Evolutionary conservation across 92 coral and sea anemone genomes (phyloP), one percentile per base, ranked within the genome.

Genomic region (Phenganax marumi): DNA sequence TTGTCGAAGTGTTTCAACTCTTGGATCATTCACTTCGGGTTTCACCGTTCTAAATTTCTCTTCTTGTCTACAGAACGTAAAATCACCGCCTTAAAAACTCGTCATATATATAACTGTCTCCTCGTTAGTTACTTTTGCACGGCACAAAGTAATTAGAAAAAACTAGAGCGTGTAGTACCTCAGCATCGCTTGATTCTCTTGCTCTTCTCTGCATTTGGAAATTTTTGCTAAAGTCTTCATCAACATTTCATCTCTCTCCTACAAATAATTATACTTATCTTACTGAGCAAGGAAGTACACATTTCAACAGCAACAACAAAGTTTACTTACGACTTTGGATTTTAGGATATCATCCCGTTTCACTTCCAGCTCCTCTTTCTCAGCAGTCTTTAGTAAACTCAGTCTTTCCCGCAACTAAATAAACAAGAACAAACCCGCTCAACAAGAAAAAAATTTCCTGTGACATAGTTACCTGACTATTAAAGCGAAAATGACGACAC

Each of bases 141-240:
- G 51, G 19, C 49, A 70, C 21, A 63, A 63, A 10, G 22, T 63
- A 18, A 16, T 18, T 18, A 18, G 21, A 21, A 50, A 21, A 50
- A 33, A 33, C 43, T 33, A 33, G 43, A 33, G 3, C 5, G 2
- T 33, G 43, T 33, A 33, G 5, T 33, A 96, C 99, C 90, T 89
- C 70, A 92, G 26, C n/a, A 91, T 93, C 12, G 99, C 93, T 68
- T 85, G 85, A 21, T 80, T 89, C 48, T 97, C 97, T 53, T 92
- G 90, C 75, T 89, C 93, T 18, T 92, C 97, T 75, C 99, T 90
- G 79, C 93, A 94, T 81, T 91, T 92, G 12, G 99, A 97, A 33
- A 96, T 96, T 0, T 91, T 89, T 61, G 93, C 99, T 3, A 96
- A 84, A 7, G 97, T 96, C 85, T 96, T 97, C 99, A 92, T 96